Conservation (phyloP, 2,888 invertebrate species). For the Theretra japonica region DNA sequence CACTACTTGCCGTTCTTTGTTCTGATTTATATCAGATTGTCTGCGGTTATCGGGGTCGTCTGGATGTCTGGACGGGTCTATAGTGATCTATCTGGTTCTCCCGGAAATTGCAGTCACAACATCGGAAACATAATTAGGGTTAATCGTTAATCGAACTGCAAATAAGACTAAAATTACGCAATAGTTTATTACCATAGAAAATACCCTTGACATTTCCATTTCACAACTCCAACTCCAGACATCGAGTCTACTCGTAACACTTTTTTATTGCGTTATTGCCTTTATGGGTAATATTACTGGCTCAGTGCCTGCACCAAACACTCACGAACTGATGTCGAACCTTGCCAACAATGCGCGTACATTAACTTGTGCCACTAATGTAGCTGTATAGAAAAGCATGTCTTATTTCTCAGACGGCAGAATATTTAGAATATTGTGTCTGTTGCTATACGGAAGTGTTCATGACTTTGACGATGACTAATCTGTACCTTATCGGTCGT, state of each 20-base stretch:
- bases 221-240: background rate
- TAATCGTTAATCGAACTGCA: too few relatives aligned
- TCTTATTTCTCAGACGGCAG: constrained; percentile 8
- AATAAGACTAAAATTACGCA: background rate
- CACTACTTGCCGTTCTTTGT: background rate
- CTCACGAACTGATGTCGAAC: background rate
- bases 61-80: background rate
- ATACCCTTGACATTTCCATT: background rate
- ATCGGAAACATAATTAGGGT: too few relatives aligned
- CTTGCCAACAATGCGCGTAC: constrained; percentile 12
- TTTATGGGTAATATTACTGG: constrained; percentile 3
- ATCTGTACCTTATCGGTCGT: background rate
- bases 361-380: constrained; percentile 16
- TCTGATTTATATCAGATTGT: background rate
- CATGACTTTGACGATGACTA: constrained; percentile 2
- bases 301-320: constrained; percentile 6
- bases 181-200: background rate
- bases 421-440: background rate
- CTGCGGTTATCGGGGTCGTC: background rate
- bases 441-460: constrained; percentile 17
- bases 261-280: constrained; percentile 9
- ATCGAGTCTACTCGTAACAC: background rate
- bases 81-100: too few relatives aligned
- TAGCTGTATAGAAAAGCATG: constrained; percentile 1
- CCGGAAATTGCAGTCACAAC: too few relatives aligned